Evolutionary conservation across 2,888 invertebrate species (phyloP).

Genomic region (Odontocolon sp.): DNA sequence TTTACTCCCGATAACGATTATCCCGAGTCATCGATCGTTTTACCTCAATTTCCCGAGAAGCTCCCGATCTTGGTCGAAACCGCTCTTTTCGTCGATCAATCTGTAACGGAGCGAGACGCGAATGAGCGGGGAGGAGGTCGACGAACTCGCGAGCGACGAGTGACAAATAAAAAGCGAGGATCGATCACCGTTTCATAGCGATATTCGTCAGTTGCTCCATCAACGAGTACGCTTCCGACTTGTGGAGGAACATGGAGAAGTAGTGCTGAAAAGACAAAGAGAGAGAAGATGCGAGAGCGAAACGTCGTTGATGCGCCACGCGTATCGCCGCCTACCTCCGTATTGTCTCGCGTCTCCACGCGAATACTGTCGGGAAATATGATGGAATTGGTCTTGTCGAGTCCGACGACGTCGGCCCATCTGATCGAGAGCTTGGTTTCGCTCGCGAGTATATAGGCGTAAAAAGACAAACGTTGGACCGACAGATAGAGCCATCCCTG

Average conservation of each 20-base stretch:
- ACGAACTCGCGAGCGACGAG: too few species aligned
- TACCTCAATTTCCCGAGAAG: slow-evolving; percentile 90
- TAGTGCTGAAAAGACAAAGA: slow-evolving; percentile 84
- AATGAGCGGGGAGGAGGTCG: too few species aligned
- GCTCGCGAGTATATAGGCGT: slow-evolving; percentile 95
- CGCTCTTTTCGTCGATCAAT: slow-evolving; percentile 95
- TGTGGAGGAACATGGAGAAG: slow-evolving; percentile 95
- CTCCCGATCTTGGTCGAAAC: slow-evolving; percentile 94
- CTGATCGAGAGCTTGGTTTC: slow-evolving; percentile 94
- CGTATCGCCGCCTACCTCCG: slow-evolving; percentile 79
- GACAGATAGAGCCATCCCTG: slow-evolving; percentile 99
- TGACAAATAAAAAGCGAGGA: slow-evolving; percentile 17
- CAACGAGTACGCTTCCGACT: slow-evolving; percentile 93
- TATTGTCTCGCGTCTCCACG: slow-evolving; percentile 91
- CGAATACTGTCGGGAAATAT: slow-evolving; percentile 93
- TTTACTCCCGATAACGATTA: neutral
- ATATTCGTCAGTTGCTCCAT: slow-evolving; percentile 98
- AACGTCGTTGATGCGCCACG: neutral
- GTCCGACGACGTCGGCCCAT: slow-evolving; percentile 94
- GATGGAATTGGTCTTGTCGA: slow-evolving; percentile 89
- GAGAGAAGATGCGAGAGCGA: too few species aligned
- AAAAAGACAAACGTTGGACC: slow-evolving; percentile 97
- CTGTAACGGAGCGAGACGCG: too few species aligned
- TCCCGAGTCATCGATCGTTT: slow-evolving; percentile 11
- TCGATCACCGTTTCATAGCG: slow-evolving; percentile 93